A percentile compares a stretch with the other conserved stretches of the same genome.
Conservation (phyloP, 2,888 invertebrate species). For the Latheticus oryzae region DNA sequence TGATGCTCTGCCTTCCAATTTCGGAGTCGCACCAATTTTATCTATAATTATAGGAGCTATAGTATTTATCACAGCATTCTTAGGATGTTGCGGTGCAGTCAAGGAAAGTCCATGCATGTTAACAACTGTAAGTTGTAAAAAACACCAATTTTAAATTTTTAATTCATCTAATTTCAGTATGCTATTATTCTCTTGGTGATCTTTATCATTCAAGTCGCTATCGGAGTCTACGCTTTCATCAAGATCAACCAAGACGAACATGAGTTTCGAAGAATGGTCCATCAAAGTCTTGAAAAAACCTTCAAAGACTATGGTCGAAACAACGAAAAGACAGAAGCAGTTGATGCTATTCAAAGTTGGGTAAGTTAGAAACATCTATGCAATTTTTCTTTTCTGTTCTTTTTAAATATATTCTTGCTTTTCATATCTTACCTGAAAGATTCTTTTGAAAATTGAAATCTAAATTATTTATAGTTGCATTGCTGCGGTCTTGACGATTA, state of each 20-base stretch:
- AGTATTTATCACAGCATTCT: constrained; percentile 68
- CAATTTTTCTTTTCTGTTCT: background rate
- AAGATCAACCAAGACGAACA: constrained; percentile 69
- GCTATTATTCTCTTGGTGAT: constrained; percentile 77
- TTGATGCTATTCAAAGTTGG: constrained; percentile 74
- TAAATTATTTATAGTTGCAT: constrained; percentile 71
- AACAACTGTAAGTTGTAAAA: constrained; percentile 58
- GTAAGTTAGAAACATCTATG: constrained; percentile 62
- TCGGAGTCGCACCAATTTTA: constrained; percentile 72
- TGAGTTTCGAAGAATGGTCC: constrained; percentile 59
- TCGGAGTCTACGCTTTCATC: constrained; percentile 76
- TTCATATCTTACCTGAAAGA: constrained; percentile 9
- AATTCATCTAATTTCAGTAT: constrained; percentile 70
- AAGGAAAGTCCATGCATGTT: constrained; percentile 65
- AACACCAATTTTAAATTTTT: constrained; percentile 5
- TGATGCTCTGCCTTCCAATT: constrained; percentile 53
- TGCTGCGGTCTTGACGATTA: constrained; percentile 76
- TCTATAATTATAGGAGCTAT: constrained; percentile 77
- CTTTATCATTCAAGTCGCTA: constrained; percentile 78
- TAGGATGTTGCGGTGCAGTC: constrained; percentile 66
- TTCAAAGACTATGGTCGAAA: constrained; percentile 66
- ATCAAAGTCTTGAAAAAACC: constrained; percentile 58
- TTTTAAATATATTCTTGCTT: constrained; percentile 3
- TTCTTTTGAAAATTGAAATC: background rate
- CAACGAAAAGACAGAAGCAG: constrained; percentile 67